phyloP scores from a whole-genome alignment of 2,888 invertebrate species.

The Aphelenchoides bicaudatus region DNA sequence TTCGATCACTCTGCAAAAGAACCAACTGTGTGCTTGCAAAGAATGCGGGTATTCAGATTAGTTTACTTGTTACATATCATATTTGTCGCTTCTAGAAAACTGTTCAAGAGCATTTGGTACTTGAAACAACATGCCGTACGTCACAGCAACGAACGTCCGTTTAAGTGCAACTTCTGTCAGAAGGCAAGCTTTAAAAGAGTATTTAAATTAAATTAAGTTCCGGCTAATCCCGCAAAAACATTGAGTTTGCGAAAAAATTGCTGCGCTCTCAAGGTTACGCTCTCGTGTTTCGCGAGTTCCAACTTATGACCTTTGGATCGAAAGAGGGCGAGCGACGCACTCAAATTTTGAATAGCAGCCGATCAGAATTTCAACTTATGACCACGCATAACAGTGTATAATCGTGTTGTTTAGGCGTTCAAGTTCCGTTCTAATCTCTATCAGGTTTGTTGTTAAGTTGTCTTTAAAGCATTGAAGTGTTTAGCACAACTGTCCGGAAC shows the following conservation, averaged over 20 bases:
- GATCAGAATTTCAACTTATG: too few species aligned
- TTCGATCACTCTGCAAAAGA: constrained; percentile 57
- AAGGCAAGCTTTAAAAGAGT: constrained; percentile 37
- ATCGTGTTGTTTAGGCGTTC: constrained; percentile 54
- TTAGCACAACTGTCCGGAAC: constrained; percentile 18
- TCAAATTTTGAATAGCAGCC: constrained; percentile 1
- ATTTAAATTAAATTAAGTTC: not conserved
- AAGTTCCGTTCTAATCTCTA: constrained; percentile 60
- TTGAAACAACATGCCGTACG: constrained; percentile 58
- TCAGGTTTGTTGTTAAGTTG: constrained; percentile 31
- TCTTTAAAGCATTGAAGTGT: not conserved
- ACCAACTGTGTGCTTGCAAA: constrained; percentile 59
- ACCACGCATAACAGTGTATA: too few species aligned
- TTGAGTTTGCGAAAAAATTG: too few species aligned
- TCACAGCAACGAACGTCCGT: constrained; percentile 60
- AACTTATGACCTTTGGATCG: too few species aligned
- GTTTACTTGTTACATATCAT: too few species aligned
- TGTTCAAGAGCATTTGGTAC: constrained; percentile 46
- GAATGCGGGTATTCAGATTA: too few species aligned
- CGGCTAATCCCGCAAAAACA: too few species aligned
- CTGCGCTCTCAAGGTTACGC: too few species aligned
- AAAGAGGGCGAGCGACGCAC: too few species aligned
- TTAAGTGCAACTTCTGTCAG: constrained; percentile 59
- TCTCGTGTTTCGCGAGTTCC: too few species aligned
- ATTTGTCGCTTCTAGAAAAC: too few species aligned